These are phyloP conservation scores for Clamator glandarius DNA, from an alignment of 2,797 vertebrate species.

Conservation along the genomic window DNA sequence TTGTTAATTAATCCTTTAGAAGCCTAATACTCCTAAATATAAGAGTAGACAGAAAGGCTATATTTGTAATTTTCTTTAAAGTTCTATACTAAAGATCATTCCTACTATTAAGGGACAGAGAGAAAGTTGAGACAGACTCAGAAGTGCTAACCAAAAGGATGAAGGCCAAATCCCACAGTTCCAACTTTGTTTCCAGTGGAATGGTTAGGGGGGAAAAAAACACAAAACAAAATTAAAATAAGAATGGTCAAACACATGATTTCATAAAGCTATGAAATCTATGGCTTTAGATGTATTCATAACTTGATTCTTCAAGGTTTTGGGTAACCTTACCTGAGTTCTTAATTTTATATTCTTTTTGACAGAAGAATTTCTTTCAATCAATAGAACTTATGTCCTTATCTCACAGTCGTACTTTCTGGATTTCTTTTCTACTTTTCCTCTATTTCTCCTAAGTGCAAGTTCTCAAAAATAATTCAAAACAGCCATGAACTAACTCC, in stretches of 20 bases:
- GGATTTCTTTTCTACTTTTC: not conserved
- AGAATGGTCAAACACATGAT: not conserved
- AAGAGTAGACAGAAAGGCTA: no score
- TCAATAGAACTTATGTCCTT: not conserved
- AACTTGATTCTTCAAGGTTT: not conserved
- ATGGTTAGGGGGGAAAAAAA: not conserved
- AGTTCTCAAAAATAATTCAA: not conserved
- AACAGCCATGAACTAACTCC: not conserved
- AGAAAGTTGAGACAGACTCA: not conserved
- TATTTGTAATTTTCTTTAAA: not conserved
- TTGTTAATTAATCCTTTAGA: not conserved
- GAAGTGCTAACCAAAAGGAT: not conserved
- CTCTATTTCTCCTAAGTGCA: not conserved
- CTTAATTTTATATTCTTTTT: not conserved
- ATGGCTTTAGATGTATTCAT: not conserved
- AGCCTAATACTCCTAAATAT: not conserved
- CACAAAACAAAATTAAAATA: not conserved
- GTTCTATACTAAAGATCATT: not conserved
- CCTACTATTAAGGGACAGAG: no score
- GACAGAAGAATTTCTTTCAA: not conserved
- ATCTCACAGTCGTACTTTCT: not conserved
- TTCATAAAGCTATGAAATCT: not conserved
- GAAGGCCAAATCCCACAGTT: not conserved
- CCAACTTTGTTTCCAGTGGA: not conserved
- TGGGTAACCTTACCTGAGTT: not conserved